These are phyloP conservation scores for Callyntrura sp. DNA, from an alignment of 2,888 invertebrate genomes.

Conservation along the genomic window DNA sequence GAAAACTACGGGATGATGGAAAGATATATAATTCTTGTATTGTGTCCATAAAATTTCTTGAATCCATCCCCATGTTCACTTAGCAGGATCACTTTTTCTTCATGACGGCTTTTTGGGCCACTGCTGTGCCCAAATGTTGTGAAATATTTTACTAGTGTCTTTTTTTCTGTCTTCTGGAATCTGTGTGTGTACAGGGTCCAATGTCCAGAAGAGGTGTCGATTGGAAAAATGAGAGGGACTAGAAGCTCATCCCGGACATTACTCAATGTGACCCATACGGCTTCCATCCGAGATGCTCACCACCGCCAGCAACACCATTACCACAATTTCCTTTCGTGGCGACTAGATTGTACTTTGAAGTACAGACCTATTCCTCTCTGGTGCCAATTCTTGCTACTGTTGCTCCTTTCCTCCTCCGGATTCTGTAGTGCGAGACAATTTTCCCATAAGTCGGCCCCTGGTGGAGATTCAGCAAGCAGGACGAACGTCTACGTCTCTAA, in stretches of 20 bases:
- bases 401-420: conserved; percentile 1
- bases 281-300: conserved; percentile 21
- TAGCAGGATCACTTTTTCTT: conserved; percentile 36
- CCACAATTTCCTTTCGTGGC: neutral
- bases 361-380: neutral
- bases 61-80: conserved; percentile 15
- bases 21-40: conserved; percentile 17
- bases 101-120: conserved; percentile 35
- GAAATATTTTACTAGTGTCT: conserved; percentile 65
- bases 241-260: conserved; percentile 73
- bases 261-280: conserved; percentile 62
- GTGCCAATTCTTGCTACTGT: neutral
- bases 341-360: neutral
- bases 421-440: neutral
- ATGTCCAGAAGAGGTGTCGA: conserved; percentile 73
- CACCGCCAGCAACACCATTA: conserved; percentile 21
- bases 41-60: conserved; percentile 29
- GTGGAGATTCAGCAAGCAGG: neutral
- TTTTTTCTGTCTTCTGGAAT: conserved; percentile 25
- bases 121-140: conserved; percentile 42
- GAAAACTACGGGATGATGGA: neutral
- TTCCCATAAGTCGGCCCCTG: neutral
- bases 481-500: neutral
- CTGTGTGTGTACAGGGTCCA: conserved; percentile 43
- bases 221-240: conserved; percentile 77